Base-by-base conservation (phyloP, 2,888 invertebrate genomes). In the Biston stratarius region DNA sequence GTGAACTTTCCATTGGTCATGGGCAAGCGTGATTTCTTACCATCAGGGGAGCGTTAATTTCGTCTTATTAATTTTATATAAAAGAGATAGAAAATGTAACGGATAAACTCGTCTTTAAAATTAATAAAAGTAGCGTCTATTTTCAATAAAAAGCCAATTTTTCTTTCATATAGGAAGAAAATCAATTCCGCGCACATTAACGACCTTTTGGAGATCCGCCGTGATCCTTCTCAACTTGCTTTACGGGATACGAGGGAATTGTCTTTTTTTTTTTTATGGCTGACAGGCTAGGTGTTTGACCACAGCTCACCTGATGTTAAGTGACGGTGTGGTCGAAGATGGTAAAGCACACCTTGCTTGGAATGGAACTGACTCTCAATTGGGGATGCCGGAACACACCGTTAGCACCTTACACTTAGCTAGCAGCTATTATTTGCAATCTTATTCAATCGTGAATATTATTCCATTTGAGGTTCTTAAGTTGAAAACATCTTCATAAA, bases 171-270 rank as follows among this genome's bases (percentile, higher is more conserved):
- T 10, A 33, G 3, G n/a, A 11, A 45, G 36, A 44, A 61, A 61
- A 61, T 61, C 61, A 52, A 61, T 52, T 45, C 52, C 11, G 6
- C 34, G 8, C 15, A 44, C 44, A 45, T 61, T 61, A 61, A 52
- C 52, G 61, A 53, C 52, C 51, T 52, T 45, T 15, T 38, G 44
- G 45, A 45, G 15, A 36, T 14, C 34, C 10, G 36, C 24, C 7
- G 45, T 53, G 36, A 52, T 61, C 44, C 53, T 44, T 52, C 44
- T 52, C 52, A 36, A 61, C 44, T 60, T 51, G 42, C 12, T 56
- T 56, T 45, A 61, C 52, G 52, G 52, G 44, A 51, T 60, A 34
- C 42, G 42, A 60, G 51, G 42, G 42, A n/a, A n/a, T n/a, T n/a
- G n/a, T n/a, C n/a, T n/a, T n/a, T n/a, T n/a, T n/a, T n/a, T n/a